A percentile compares a stretch with the other conserved stretches of the same genome.
phyloP scores from a whole-genome alignment of 2,113 vertebrate species.

The Plecotus auritus region DNA sequence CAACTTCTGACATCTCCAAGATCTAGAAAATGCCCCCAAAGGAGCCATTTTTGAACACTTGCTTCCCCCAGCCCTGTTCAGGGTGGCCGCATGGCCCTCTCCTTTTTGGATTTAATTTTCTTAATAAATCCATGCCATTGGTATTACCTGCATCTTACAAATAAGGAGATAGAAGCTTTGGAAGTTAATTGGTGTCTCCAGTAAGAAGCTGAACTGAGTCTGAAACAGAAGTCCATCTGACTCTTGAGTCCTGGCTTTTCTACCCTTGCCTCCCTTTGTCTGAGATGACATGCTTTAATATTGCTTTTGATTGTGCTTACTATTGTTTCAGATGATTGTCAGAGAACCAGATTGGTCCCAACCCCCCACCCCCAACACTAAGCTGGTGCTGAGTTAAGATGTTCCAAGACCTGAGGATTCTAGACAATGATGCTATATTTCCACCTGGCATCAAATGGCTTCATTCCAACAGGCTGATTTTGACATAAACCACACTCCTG shows the following conservation, averaged over 20 bases:
- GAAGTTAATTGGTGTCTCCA: not conserved
- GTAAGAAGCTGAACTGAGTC: not conserved
- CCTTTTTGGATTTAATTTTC: not conserved
- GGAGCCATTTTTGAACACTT: not conserved
- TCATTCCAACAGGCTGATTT: conserved; percentile 23
- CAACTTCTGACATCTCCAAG: not conserved
- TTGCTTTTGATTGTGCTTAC: not conserved
- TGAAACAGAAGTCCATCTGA: not conserved
- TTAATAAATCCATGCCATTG: not conserved
- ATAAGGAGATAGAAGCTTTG: not conserved
- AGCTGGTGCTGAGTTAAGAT: not conserved
- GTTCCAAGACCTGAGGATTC: not conserved
- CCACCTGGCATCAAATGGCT: conserved; percentile 28
- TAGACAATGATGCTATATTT: not conserved
- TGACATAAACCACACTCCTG: conserved; percentile 55
- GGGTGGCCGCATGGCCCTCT: not conserved
- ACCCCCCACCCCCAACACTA: not conserved
- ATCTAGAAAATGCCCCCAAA: not conserved
- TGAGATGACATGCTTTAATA: not conserved
- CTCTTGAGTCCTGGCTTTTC: not conserved
- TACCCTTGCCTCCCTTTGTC: not conserved
- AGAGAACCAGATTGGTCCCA: not conserved
- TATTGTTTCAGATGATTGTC: not conserved
- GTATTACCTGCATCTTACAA: not conserved
- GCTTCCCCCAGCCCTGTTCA: not conserved